phyloP scores from a whole-genome alignment of 1,140 invertebrate species.

The Lepidurus arcticus region DNA sequence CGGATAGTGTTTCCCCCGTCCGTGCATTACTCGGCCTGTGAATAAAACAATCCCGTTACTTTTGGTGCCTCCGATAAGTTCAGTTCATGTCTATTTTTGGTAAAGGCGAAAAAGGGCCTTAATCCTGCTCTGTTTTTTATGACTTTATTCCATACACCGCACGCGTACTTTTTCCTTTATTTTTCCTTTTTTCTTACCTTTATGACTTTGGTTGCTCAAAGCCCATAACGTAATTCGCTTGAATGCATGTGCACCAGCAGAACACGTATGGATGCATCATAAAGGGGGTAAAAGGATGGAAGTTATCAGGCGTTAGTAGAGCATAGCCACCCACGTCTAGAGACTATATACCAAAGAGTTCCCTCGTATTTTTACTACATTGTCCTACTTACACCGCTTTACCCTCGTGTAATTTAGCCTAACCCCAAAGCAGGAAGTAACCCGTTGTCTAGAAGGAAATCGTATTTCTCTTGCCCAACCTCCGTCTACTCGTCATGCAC shows the following conservation, averaged over 20 bases:
- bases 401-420: not conserved
- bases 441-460: not conserved
- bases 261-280: not conserved
- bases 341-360: not conserved
- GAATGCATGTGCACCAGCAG: not conserved
- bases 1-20: slow-evolving; percentile 4
- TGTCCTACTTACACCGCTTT: not conserved
- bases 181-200: not conserved
- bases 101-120: not conserved
- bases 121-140: not conserved
- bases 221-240: not conserved
- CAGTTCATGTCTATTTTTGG: not conserved
- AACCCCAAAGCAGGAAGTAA: slow-evolving; percentile 12
- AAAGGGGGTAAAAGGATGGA: slow-evolving; percentile 11
- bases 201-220: not conserved
- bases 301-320: slow-evolving; percentile 12
- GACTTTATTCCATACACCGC: not conserved
- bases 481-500: not conserved
- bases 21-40: slow-evolving; percentile 24
- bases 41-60: slow-evolving; percentile 19
- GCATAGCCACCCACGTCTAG: not conserved
- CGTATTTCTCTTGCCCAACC: not conserved
- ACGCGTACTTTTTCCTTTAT: not conserved
- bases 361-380: not conserved
- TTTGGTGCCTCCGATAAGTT: not conserved